Evolutionary conservation across 2,113 vertebrate species (phyloP).

Genomic region (Daubentonia madagascariensis): DNA sequence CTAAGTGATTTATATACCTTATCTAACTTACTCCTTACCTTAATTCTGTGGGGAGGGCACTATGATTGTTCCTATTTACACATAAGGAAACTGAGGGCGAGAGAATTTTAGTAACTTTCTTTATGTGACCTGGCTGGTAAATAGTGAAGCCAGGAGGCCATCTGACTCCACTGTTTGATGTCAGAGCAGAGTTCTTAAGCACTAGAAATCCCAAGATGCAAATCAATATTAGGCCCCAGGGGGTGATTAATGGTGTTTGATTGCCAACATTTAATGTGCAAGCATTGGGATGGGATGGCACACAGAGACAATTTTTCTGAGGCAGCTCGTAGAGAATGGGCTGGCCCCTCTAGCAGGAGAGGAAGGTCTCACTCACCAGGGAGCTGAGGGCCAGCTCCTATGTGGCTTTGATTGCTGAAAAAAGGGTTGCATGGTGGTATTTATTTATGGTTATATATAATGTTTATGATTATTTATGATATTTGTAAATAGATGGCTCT

Average conservation of each 20-base stretch:
- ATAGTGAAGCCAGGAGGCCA: background rate
- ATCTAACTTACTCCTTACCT: background rate
- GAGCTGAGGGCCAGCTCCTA: slow-evolving; percentile 18
- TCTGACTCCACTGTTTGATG: background rate
- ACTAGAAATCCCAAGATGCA: slow-evolving; percentile 30
- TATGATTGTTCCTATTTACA: background rate
- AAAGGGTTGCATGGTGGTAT: slow-evolving; percentile 4
- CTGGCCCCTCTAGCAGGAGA: background rate
- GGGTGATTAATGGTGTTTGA: slow-evolving; percentile 45
- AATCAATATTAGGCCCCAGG: slow-evolving; percentile 20
- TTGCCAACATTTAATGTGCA: slow-evolving; percentile 23
- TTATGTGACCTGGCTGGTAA: background rate
- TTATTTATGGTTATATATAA: slow-evolving; percentile 58
- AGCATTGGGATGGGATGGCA: background rate
- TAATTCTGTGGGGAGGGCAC: background rate
- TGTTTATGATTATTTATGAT: slow-evolving; percentile 63
- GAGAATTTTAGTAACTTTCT: background rate
- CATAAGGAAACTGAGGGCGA: background rate
- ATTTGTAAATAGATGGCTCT: slow-evolving; percentile 64
- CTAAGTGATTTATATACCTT: background rate
- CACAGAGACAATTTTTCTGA: background rate
- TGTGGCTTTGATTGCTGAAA: slow-evolving; percentile 25
- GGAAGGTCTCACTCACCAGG: background rate
- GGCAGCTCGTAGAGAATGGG: background rate
- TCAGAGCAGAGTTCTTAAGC: slow-evolving; percentile 28